Base-by-base conservation (phyloP, 37 sponge, comb jelly and placozoan genomes). In the Axinella damicornis region DNA sequence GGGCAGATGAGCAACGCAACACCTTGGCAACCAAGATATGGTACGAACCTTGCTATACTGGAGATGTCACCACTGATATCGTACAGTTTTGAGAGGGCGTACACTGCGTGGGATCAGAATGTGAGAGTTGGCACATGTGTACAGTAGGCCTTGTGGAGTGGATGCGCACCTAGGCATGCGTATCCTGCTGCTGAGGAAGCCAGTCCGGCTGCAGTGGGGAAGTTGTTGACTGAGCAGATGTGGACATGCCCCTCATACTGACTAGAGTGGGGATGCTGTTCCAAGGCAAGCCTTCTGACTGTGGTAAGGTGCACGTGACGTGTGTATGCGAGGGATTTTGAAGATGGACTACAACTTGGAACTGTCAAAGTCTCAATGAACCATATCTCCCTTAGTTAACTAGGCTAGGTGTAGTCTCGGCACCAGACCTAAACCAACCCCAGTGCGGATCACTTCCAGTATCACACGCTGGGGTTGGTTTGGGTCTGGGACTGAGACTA, bases 151-250 rank as follows among this genome's bases (percentile, higher is more conserved):
- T 12, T 46, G 9, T 46, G 46, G 6, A 46, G 9, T 46, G 46
- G 6, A 46, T 46, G 46, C 9, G 46, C 53, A 95, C 96, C 96
- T 24, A 95, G 63, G 77, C 97, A 97, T 11, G 99, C 99, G 71
- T 95, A 99, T 28, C 99, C 99, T 55, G 99, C 96, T 64, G 99
- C 99, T 38, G 99, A 99, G 5, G 99, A 99, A 24, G 99, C 99
- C 21, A 99, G 87, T 0, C 99, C 99, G 65, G 99, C 99, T 27
- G 99, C 99, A 17, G 99, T 99, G 21, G 99, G 99, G 37, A 99
- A 99, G 69, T 95, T 95, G 76, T 97, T 97, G 35, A 65, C 68
- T 0, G 98, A 97, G 63, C 92, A 87, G 53, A 97, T 95, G 64
- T 95, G 96, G 22, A 95, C 68, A 40, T 66, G 65, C 14, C 35